phyloP scores from a whole-genome alignment of 2,797 vertebrate genomes.

The Anabacerthia variegaticeps region DNA sequence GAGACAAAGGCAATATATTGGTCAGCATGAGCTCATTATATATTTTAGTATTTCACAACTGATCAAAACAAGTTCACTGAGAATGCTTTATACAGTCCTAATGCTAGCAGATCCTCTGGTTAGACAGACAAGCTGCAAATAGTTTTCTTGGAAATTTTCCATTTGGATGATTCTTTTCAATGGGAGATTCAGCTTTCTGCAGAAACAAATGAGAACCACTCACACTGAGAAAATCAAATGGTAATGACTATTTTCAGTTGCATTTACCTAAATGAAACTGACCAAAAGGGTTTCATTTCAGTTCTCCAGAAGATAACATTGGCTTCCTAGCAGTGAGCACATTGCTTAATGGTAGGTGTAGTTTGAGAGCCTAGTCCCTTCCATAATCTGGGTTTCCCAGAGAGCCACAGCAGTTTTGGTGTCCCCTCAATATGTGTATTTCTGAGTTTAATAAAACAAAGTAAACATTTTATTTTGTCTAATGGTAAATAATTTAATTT shows the following conservation, averaged over 20 bases:
- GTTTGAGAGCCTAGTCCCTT: background rate
- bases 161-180: background rate
- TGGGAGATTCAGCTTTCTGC: background rate
- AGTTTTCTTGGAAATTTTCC: conserved; percentile 5
- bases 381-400: background rate
- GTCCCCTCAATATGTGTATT: background rate
- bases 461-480: background rate
- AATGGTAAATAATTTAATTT: background rate
- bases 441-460: background rate
- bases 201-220: background rate
- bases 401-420: background rate
- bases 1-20: background rate
- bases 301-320: background rate
- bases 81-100: background rate
- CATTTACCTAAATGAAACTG: background rate
- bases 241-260: background rate
- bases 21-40: background rate
- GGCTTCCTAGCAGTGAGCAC: background rate
- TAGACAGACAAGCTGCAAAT: background rate
- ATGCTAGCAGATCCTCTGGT: background rate
- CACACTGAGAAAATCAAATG: background rate
- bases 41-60: background rate
- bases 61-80: background rate
- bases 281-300: background rate
- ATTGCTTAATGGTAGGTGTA: background rate